Evolutionary conservation across 1,140 invertebrate species (phyloP).

Genomic region (Drosophila persimilis): DNA sequence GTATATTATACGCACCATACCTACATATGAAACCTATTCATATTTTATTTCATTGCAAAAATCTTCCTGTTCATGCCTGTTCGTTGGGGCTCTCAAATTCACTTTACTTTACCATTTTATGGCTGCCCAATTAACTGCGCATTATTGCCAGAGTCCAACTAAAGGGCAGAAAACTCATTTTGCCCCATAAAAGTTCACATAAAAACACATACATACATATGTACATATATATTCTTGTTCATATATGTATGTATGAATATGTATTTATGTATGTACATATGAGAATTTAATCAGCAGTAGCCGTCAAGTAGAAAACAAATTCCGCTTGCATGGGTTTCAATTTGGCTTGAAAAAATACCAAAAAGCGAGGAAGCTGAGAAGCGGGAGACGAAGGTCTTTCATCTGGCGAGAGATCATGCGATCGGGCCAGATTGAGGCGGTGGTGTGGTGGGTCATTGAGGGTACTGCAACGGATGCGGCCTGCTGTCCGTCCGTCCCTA

Average conservation of each 20-base stretch:
- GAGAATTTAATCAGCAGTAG: constrained; percentile 45
- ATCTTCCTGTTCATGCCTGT: not conserved
- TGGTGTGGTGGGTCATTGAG: not conserved
- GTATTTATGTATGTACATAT: constrained; percentile 13
- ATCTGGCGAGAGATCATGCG: constrained; percentile 4
- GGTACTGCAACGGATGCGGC: constrained; percentile 49
- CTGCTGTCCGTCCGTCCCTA: not conserved
- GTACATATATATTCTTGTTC: not conserved
- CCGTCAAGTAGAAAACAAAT: constrained; percentile 46
- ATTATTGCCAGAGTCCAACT: constrained; percentile 17
- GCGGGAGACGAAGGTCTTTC: not conserved
- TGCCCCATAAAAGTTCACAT: constrained; percentile 12
- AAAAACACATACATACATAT: constrained; percentile 8
- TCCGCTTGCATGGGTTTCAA: constrained; percentile 51
- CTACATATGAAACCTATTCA: no score
- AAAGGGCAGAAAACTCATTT: constrained; percentile 21
- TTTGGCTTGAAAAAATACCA: constrained; percentile 58
- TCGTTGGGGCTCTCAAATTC: no score
- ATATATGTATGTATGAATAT: not conserved
- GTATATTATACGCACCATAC: not conserved
- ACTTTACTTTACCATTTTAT: constrained; percentile 18
- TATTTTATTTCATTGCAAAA: no score
- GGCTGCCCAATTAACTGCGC: constrained; percentile 36
- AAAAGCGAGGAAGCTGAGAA: constrained; percentile 6
- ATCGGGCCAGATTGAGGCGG: constrained; percentile 20